Percentiles rank a stretch among this genome's conserved stretches.
These are phyloP conservation scores for Panthera leo DNA, from an alignment of 2,113 vertebrate species.

Conservation along the genomic window DNA sequence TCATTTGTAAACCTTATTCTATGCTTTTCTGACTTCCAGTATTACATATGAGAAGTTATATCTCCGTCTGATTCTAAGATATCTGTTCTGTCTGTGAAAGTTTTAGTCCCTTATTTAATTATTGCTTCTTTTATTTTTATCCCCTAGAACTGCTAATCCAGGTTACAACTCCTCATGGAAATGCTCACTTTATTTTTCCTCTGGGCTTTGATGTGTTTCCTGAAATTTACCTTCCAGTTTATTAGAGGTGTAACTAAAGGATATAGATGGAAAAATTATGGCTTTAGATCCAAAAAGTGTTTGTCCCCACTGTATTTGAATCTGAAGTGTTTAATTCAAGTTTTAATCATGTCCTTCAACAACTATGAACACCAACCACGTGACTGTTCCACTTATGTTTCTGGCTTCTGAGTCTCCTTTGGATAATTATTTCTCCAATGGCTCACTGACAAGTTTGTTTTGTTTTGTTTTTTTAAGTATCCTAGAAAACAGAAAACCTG, in stretches of 20 bases:
- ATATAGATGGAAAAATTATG: background rate
- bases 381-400: background rate
- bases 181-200: background rate
- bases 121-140: background rate
- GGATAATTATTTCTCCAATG: background rate
- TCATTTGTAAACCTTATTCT: background rate
- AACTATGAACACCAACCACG: background rate
- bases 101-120: conserved; percentile 2
- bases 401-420: background rate
- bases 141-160: background rate
- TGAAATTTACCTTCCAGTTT: background rate
- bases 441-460: background rate
- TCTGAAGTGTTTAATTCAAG: background rate
- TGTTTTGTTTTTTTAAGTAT: background rate
- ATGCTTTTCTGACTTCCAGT: background rate
- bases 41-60: background rate
- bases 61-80: background rate
- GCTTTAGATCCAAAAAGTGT: background rate
- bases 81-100: background rate
- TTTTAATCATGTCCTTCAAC: background rate
- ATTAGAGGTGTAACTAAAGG: background rate
- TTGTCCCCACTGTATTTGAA: background rate
- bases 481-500: background rate
- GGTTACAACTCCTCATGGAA: background rate
- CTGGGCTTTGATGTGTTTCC: background rate